A percentile compares a stretch with the other conserved stretches of the same genome.
These are phyloP conservation scores for Tinea pellionella DNA, from an alignment of 2,888 invertebrate genomes.

Conservation along the genomic window DNA sequence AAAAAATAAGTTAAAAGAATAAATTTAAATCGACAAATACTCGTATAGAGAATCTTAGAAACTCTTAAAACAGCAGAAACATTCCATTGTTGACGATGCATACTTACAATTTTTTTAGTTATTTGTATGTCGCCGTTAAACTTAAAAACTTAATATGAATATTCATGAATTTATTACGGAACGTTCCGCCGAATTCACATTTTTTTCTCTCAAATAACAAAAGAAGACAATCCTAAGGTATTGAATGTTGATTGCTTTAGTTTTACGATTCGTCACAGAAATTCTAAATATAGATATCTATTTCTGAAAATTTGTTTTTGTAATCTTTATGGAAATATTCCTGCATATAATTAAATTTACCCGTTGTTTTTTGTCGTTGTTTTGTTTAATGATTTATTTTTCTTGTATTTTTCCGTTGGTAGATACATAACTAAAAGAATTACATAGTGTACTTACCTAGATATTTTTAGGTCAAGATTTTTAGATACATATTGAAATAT, in stretches of 20 bases:
- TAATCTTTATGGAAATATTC: background rate
- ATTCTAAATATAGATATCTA: constrained; percentile 4
- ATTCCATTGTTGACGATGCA: background rate
- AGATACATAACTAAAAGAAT: no score
- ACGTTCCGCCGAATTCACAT: constrained; percentile 9
- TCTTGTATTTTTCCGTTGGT: background rate
- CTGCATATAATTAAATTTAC: background rate
- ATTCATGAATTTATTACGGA: constrained; percentile 27
- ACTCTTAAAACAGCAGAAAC: no score
- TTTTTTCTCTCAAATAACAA: constrained; percentile 12
- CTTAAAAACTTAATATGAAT: constrained; percentile 53
- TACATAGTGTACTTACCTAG: no score
- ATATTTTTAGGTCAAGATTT: no score
- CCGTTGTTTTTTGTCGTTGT: background rate
- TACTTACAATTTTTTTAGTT: constrained; percentile 18
- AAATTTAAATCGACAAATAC: background rate
- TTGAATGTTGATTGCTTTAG: background rate
- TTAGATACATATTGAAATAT: no score
- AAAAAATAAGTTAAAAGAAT: background rate
- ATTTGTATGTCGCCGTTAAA: constrained; percentile 59
- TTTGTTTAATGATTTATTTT: background rate
- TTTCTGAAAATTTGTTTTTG: background rate
- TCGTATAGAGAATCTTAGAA: no score
- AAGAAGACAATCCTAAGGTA: constrained; percentile 2
- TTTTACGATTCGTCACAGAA: background rate